Percentiles rank a stretch among this genome's conserved stretches.
Conservation (phyloP, 2,113 vertebrate genomes). For the Alaudala cheleensis region DNA sequence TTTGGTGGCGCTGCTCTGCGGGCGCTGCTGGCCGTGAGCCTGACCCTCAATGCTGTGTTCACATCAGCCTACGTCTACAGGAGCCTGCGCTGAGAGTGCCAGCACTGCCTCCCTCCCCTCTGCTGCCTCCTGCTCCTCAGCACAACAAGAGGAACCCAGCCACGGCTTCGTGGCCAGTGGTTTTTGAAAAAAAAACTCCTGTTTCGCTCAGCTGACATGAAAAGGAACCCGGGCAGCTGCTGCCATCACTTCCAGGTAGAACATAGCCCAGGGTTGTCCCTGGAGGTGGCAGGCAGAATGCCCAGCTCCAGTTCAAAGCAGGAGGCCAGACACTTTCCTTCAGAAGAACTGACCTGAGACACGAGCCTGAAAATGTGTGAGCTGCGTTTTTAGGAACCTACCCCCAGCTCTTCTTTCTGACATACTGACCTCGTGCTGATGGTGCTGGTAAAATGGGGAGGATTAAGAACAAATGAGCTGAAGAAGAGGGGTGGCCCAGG, state of each 20-base stretch:
- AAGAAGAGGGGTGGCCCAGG: not conserved
- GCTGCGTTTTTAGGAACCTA: not conserved
- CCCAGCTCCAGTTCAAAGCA: not conserved
- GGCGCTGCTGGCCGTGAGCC: constrained; percentile 82
- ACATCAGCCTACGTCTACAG: constrained; percentile 84
- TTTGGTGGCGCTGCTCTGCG: constrained; percentile 69
- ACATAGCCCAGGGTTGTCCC: not conserved
- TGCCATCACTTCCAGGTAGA: not conserved
- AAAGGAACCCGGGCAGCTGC: not conserved
- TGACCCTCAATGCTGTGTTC: constrained; percentile 87
- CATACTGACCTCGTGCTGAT: not conserved
- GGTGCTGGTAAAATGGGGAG: constrained; percentile 46
- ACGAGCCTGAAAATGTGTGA: not conserved
- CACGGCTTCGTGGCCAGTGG: not conserved
- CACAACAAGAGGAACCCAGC: not conserved
- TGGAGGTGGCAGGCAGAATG: not conserved
- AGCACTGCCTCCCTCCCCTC: not conserved
- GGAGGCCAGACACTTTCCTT: not conserved
- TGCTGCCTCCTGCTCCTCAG: not conserved
- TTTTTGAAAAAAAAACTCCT: not conserved
- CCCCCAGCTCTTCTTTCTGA: not conserved
- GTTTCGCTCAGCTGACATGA: not conserved
- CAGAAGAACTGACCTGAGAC: not conserved
- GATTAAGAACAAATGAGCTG: not conserved
- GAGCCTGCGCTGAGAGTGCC: constrained; percentile 72